phyloP scores from a whole-genome alignment of 2,797 vertebrate species.

The Synaphobranchus kaupii region DNA sequence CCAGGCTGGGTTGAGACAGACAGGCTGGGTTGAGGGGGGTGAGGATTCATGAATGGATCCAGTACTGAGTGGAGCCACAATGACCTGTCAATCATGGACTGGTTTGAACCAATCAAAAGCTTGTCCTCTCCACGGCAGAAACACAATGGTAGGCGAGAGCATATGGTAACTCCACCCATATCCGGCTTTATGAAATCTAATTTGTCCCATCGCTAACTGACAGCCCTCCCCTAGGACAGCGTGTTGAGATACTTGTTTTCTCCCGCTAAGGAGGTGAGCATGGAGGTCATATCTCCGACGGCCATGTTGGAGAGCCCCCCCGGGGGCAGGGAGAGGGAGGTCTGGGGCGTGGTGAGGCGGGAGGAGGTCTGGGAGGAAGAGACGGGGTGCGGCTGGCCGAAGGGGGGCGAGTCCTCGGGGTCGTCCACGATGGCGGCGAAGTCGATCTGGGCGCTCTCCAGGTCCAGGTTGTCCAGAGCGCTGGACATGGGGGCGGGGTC shows the following conservation, averaged over 20 bases:
- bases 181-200: background rate
- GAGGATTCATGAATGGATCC: background rate
- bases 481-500: conserved; percentile 83
- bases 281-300: conserved; percentile 94
- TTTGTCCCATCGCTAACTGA: background rate
- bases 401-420: conserved; percentile 70
- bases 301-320: conserved; percentile 90
- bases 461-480: conserved; percentile 90
- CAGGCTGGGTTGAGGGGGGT: background rate
- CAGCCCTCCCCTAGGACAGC: conserved; percentile 61
- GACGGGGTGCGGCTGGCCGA: conserved; percentile 67
- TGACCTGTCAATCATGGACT: background rate
- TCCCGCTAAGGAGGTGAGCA: conserved; percentile 91
- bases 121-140: background rate
- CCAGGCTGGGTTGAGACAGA: background rate
- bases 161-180: background rate
- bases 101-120: background rate
- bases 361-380: conserved; percentile 76
- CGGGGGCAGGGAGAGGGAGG: conserved; percentile 72
- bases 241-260: conserved; percentile 96
- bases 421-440: conserved; percentile 96
- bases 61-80: background rate
- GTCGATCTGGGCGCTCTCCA: conserved; percentile 96
- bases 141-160: background rate
- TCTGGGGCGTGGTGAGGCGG: conserved; percentile 79